Conservation (phyloP, 2,888 invertebrate species). For the Hipparchia semele region DNA sequence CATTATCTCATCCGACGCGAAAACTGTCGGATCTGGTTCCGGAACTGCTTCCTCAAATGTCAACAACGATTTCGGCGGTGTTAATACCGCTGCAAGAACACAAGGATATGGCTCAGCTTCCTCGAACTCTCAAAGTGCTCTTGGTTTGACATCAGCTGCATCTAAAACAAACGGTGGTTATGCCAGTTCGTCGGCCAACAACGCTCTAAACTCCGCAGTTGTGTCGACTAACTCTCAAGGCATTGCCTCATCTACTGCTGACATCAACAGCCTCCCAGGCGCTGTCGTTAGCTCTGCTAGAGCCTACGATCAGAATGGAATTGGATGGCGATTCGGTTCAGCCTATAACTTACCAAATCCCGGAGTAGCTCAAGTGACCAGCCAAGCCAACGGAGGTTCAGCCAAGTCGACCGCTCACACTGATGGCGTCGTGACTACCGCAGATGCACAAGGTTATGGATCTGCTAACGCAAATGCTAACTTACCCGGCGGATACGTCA, state of each 20-base stretch:
- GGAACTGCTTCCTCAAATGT: too few relatives aligned
- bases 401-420: constrained; percentile 50
- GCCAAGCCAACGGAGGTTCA: constrained; percentile 47
- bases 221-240: constrained; percentile 58
- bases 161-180: constrained; percentile 52
- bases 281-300: constrained; percentile 55
- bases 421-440: constrained; percentile 49
- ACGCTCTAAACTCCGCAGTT: constrained; percentile 48
- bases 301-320: constrained; percentile 50
- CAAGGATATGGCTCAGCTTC: constrained; percentile 46
- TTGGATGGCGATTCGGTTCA: constrained; percentile 70
- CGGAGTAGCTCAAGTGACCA: constrained; percentile 45
- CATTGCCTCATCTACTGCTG: constrained; percentile 57
- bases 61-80: constrained; percentile 9
- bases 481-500: constrained; percentile 53
- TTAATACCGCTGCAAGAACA: not conserved
- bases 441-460: constrained; percentile 53
- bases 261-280: constrained; percentile 53
- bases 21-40: too few relatives aligned
- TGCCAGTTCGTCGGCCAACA: constrained; percentile 52
- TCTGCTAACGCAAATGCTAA: constrained; percentile 55
- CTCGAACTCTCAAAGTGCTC: constrained; percentile 55
- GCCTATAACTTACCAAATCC: constrained; percentile 56
- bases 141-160: constrained; percentile 48
- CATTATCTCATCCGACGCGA: too few relatives aligned